Base-by-base conservation (phyloP, 2,797 vertebrate species). In the Cynopterus sphinx region DNA sequence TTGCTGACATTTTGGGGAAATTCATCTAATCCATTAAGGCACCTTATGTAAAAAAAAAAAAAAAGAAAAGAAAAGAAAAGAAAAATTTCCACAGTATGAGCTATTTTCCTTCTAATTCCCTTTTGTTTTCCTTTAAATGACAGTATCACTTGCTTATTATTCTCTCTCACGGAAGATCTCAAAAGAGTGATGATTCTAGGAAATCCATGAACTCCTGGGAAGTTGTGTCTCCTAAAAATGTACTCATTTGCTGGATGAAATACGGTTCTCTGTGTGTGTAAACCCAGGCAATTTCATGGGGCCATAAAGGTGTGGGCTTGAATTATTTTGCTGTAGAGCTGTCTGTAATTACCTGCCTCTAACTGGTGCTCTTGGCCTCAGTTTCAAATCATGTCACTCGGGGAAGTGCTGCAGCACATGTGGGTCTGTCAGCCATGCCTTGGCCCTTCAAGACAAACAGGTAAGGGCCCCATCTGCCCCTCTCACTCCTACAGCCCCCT, bases 181-280 rank as follows among this genome's bases (percentile, higher is more conserved):
- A 4, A 91, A 96, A 97, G 75, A 78, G 87, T 88, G 11, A 93
- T 96, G 97, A 97, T 98, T 98, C 95, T 96, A 97, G 94, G 95
- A 97, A 98, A 98, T 98, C 97, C 96, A 97, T 90, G 95, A 97
- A 98, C 97, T 98, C 97, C 95, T 94, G 8, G 77, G 33, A 98
- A 97, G 94, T 92, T 96, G 84, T 5, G 70, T 87, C 96, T 97
- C 87, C 96, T 95, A 87, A 98, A 92, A 96, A 91, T 65, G 51
- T 63, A 61, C 85, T 97, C 97, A 96, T 98, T 97, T 96, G 93
- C 83, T 57, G 57, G 0, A 41, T 97, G 96, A 97, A 95, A 93
- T 95, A 95, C 0, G 87, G 83, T 46, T 67, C 91, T 68, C 46
- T 46, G 46, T 81, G 53, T 96, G 85, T 78, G 36, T n/a, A 78